Conservation (phyloP, 1,140 invertebrate species). For the Tetragnatha versicolor region DNA sequence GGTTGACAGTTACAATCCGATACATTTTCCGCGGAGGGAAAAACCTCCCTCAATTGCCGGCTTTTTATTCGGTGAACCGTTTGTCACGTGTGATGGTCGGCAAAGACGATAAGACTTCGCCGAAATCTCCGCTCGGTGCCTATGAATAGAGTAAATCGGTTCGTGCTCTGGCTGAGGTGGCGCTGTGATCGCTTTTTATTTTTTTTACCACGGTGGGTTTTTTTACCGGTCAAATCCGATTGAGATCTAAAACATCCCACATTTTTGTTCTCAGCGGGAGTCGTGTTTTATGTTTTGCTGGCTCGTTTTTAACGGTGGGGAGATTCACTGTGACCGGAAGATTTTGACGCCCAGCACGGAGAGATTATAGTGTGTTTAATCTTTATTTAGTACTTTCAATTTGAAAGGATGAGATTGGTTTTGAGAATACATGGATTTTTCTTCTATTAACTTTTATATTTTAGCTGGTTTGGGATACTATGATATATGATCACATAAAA, state of each 20-base stretch:
- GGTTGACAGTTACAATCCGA: constrained; percentile 28
- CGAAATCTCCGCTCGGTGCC: background rate
- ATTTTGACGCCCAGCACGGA: too few relatives aligned
- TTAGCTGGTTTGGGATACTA: too few relatives aligned
- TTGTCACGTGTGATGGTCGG: constrained; percentile 26
- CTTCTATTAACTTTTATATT: too few relatives aligned
- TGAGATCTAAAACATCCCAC: constrained; percentile 30
- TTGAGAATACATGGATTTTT: too few relatives aligned
- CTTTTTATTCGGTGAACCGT: constrained; percentile 10
- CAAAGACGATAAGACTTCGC: constrained; percentile 12
- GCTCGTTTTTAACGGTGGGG: too few relatives aligned
- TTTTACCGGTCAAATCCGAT: background rate
- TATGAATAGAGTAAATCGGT: constrained; percentile 36
- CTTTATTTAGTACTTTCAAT: too few relatives aligned
- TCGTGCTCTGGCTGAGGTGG: background rate
- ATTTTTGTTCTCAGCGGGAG: too few relatives aligned
- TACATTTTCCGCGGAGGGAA: background rate
- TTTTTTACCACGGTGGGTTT: background rate
- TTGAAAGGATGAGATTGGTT: too few relatives aligned
- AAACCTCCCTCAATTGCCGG: constrained; percentile 21
- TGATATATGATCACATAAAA: too few relatives aligned
- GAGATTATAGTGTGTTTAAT: too few relatives aligned
- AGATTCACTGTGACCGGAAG: too few relatives aligned
- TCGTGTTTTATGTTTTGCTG: too few relatives aligned
- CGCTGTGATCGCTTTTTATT: constrained; percentile 6